Conservation (phyloP, 2,797 vertebrate species). For the Gephyroberyx darwinii region DNA sequence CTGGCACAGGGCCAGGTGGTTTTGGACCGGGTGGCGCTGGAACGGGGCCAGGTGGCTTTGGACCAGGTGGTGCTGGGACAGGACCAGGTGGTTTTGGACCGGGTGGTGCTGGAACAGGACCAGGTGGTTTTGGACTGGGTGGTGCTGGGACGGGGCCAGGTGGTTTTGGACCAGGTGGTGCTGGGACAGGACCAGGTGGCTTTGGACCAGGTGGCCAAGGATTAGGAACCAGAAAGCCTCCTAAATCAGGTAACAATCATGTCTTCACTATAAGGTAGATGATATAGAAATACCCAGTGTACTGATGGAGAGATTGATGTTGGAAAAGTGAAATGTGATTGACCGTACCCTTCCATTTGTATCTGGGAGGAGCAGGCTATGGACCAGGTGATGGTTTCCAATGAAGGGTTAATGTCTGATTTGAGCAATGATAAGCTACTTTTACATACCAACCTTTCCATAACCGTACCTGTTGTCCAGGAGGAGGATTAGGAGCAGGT, state of each 20-base stretch:
- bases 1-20: slow-evolving; percentile 34
- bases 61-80: slow-evolving; percentile 21
- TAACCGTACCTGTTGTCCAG: slow-evolving; percentile 8
- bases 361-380: slow-evolving; percentile 40
- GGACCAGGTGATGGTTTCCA: slow-evolving; percentile 48
- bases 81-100: slow-evolving; percentile 42
- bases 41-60: slow-evolving; percentile 22
- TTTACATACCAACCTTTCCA: not conserved
- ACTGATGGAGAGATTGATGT: not conserved
- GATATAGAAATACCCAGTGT: not conserved
- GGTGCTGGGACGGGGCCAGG: slow-evolving; percentile 12
- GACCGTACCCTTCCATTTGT: not conserved
- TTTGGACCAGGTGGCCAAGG: slow-evolving; percentile 42
- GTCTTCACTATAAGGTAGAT: not conserved
- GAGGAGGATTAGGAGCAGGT: slow-evolving; percentile 51
- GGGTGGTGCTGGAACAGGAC: slow-evolving; percentile 46
- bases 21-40: slow-evolving; percentile 46
- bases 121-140: slow-evolving; percentile 33
- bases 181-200: slow-evolving; percentile 7
- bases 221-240: slow-evolving; percentile 54
- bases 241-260: slow-evolving; percentile 52
- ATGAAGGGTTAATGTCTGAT: not conserved
- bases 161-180: slow-evolving; percentile 16
- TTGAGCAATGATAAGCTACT: not conserved
- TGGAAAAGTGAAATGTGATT: not conserved